Evolutionary conservation across 2,888 invertebrate genomes (phyloP).

Genomic region (Steromphala cineraria): DNA sequence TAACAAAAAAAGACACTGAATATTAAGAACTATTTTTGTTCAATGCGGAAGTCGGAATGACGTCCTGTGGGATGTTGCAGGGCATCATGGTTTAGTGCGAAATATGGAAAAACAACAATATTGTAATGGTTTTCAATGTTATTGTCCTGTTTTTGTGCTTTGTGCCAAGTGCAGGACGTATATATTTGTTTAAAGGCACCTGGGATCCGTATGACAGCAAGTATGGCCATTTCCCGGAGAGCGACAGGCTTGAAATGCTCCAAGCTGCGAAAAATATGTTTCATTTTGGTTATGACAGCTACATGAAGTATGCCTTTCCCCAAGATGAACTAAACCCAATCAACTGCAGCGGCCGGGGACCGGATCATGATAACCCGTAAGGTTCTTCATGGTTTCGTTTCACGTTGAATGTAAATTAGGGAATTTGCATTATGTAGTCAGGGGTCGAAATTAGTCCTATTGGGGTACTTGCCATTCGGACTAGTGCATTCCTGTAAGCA

Average conservation of each 20-base stretch:
- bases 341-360: conserved; percentile 80
- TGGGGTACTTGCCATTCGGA: too few relatives aligned
- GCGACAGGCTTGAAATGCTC: conserved; percentile 65
- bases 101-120: background rate
- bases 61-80: background rate
- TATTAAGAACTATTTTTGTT: background rate
- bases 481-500: too few relatives aligned
- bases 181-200: conserved; percentile 42
- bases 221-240: conserved; percentile 72
- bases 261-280: conserved; percentile 78
- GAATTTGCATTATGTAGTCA: too few relatives aligned
- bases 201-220: conserved; percentile 62
- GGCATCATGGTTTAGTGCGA: background rate
- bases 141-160: background rate
- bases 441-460: too few relatives aligned
- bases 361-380: conserved; percentile 80
- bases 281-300: conserved; percentile 80
- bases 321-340: conserved; percentile 81
- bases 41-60: background rate
- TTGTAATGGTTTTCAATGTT: background rate
- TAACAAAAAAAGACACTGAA: background rate
- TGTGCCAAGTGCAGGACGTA: conserved; percentile 28
- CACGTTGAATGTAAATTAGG: background rate
- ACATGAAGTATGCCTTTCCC: conserved; percentile 81
- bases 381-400: conserved; percentile 15